Percentiles rank a stretch among this genome's conserved stretches.
These are phyloP conservation scores for Cheirogaleus major DNA, from an alignment of 2,797 vertebrate genomes.

Conservation along the genomic window DNA sequence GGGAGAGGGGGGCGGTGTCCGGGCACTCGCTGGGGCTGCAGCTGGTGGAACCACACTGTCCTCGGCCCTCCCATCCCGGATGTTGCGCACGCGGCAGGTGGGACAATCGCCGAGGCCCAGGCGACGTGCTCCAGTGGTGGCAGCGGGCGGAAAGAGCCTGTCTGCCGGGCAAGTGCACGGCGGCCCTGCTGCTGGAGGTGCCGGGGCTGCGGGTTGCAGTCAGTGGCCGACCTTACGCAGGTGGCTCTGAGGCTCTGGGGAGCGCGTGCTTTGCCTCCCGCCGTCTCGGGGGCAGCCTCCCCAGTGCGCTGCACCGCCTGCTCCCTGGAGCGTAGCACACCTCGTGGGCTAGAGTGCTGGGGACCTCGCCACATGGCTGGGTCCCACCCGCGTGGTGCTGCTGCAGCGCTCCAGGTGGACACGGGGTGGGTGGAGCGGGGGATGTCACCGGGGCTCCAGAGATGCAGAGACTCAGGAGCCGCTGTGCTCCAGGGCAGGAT, in stretches of 20 bases:
- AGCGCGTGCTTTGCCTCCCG: not conserved
- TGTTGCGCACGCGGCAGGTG: no score
- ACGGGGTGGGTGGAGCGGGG: no score
- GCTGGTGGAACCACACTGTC: no score
- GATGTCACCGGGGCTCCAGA: not conserved
- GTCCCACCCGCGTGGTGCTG: not conserved
- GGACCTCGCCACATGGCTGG: accelerated
- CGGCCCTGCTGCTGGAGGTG: not conserved
- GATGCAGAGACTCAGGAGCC: not conserved
- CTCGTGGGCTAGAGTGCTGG: not conserved
- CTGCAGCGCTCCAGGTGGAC: no score
- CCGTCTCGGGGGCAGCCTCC: not conserved
- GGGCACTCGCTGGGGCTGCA: not conserved
- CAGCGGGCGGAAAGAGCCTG: not conserved
- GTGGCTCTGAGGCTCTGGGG: not conserved
- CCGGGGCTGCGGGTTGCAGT: not conserved
- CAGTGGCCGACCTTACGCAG: not conserved
- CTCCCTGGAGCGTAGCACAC: not conserved
- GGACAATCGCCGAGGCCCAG: not conserved
- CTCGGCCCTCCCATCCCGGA: not conserved
- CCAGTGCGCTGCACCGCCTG: not conserved
- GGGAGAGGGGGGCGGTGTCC: not conserved
- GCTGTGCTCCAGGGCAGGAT: no score
- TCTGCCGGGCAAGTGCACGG: not conserved
- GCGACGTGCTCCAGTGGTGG: not conserved